Conservation (phyloP, 2,888 invertebrate genomes). For the Bursaphelenchus okinawaensis region DNA sequence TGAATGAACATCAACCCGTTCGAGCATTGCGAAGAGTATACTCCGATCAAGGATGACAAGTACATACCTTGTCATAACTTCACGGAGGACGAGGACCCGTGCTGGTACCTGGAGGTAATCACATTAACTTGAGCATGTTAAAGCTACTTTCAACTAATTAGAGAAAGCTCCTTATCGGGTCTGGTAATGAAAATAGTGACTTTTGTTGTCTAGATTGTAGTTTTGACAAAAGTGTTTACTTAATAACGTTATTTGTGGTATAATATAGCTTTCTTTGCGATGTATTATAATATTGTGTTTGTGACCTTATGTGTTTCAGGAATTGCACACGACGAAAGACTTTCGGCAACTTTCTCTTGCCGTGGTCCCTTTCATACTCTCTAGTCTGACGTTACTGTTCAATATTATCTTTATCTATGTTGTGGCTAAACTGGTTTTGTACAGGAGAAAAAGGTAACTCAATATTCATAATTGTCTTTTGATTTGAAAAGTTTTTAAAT, state of each 20-base stretch:
- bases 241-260: neutral
- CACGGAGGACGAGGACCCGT: neutral
- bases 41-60: conserved; percentile 15
- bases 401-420: conserved; percentile 40
- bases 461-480: neutral
- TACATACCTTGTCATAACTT: conserved; percentile 5
- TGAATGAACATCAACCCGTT: conserved; percentile 9
- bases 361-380: conserved; percentile 47
- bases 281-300: neutral
- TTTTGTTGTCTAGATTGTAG: too few species aligned
- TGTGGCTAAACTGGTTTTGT: conserved; percentile 25
- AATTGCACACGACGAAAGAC: conserved; percentile 49
- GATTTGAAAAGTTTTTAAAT: conserved; percentile 7
- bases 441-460: conserved; percentile 14
- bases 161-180: too few species aligned
- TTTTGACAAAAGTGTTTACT: too few species aligned
- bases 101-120: conserved; percentile 8
- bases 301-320: conserved; percentile 21
- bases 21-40: conserved; percentile 11
- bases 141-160: too few species aligned
- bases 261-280: neutral
- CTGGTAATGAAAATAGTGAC: too few species aligned
- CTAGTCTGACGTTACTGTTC: conserved; percentile 39
- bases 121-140: too few species aligned
- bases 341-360: conserved; percentile 51